Percentiles rank a stretch among this genome's conserved stretches.
These are phyloP conservation scores for Mythimna pallens DNA, from an alignment of 2,888 invertebrate genomes.

Conservation along the genomic window DNA sequence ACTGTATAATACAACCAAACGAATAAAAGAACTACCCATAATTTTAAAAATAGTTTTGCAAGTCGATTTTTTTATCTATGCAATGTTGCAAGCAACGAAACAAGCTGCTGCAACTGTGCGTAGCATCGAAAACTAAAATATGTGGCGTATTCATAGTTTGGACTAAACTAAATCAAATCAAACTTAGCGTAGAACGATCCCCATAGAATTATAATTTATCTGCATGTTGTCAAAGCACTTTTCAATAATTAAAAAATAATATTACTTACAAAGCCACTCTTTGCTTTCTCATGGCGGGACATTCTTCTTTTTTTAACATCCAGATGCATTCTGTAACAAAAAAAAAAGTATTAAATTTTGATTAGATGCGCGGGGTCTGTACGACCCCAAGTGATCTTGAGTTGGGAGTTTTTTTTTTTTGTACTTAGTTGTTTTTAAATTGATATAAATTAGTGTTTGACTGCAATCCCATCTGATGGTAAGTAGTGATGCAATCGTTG, in stretches of 20 bases:
- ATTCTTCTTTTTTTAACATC: conserved; percentile 88
- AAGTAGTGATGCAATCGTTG: too few relatives aligned
- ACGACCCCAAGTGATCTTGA: too few relatives aligned
- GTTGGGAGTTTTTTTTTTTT: too few relatives aligned
- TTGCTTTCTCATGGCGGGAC: conserved; percentile 92
- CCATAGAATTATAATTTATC: not conserved
- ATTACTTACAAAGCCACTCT: conserved; percentile 92
- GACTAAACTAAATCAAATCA: not conserved
- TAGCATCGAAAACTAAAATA: too few relatives aligned
- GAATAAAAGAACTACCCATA: not conserved
- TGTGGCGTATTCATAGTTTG: too few relatives aligned
- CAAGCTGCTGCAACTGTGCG: too few relatives aligned
- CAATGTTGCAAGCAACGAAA: not conserved
- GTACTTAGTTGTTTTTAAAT: too few relatives aligned
- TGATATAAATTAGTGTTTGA: too few relatives aligned
- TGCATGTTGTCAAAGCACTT: not conserved
- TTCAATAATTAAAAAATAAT: conserved; percentile 12
- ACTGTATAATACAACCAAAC: not conserved
- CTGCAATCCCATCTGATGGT: too few relatives aligned
- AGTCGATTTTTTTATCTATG: not conserved
- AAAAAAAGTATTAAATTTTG: not conserved
- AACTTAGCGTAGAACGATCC: not conserved
- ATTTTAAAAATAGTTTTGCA: too few relatives aligned
- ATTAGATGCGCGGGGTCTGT: too few relatives aligned
- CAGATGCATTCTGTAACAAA: conserved; percentile 86